Base-by-base conservation (phyloP, 2,888 invertebrate species). In the Megamerina dolium region DNA sequence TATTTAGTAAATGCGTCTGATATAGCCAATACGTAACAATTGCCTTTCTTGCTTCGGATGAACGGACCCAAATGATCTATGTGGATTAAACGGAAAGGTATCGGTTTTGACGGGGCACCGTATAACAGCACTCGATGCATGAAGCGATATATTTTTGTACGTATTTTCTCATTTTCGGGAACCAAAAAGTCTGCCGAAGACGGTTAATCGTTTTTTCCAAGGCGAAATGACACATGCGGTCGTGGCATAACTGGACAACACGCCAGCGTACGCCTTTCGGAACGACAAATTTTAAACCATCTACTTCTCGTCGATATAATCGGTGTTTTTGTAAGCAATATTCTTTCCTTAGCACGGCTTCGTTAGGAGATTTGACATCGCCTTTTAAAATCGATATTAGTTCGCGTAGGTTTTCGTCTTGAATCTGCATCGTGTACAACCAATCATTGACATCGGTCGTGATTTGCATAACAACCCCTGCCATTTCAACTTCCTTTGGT, bases 1-100 rank as follows among this genome's bases (percentile, higher is more conserved):
- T 39, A 54, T 44, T 52, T 55, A 1, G 41, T 46, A 18, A 52
- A 51, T 10, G 48, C 36, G 23, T 48, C 47, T 16, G 38, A 41
- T 9, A 50, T 41, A 5, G 41, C 47, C 2, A 47, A 18, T 3
- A 50, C 34, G 19, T 49, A 41, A 4, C 26, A 41, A 14, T 41
- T 32, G 13, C 40, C 45, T 8, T 21, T 27, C 21, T 37, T 42
- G 16, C 31, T 45, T 16, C 40, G 37, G 3, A 32, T 19, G 20
- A 42, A 47, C 2, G 51, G 50, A 10, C 51, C 54, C 8, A 55
- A 32, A 26, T 55, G 49, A 23, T 52, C 51, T 8, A 52, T 31
- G 31, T 55, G 53, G 8, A 56, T 16, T 5, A 32, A 4, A 2
- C 41, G 40, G 29, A 55, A 52, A 10, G 51, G 55, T n/a, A 54